Evolutionary conservation across 1,140 invertebrate genomes (phyloP).

Genomic region (Thaumatotibia leucotreta): DNA sequence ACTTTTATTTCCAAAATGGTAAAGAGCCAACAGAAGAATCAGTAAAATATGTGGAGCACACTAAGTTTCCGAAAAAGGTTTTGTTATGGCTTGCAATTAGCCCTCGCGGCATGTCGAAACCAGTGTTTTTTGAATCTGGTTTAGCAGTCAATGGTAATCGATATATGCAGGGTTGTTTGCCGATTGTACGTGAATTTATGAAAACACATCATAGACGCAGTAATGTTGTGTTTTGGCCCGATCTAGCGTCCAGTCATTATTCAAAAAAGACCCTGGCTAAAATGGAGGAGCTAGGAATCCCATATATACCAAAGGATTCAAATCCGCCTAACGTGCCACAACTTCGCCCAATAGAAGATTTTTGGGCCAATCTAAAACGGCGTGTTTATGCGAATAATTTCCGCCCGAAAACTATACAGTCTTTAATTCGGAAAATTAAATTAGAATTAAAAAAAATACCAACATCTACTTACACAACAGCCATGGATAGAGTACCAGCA

Average conservation of each 20-base stretch:
- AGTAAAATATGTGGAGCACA: too few species aligned
- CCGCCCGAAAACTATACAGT: background rate
- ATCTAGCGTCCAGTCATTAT: background rate
- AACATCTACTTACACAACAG: background rate
- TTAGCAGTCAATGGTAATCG: background rate
- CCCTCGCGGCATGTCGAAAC: background rate
- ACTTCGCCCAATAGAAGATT: background rate
- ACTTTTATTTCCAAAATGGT: too few species aligned
- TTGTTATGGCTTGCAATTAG: background rate
- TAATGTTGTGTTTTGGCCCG: too few species aligned
- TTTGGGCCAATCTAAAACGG: background rate
- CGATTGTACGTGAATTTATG: background rate
- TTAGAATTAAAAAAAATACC: background rate
- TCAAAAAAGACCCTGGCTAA: background rate
- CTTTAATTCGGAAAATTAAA: background rate
- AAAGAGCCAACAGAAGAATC: too few species aligned
- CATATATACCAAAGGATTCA: background rate
- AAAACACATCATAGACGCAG: background rate
- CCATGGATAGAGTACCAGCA: background rate
- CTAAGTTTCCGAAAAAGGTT: too few species aligned
- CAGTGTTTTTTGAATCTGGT: background rate
- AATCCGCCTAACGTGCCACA: background rate
- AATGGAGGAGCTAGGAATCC: background rate
- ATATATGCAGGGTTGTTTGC: background rate
- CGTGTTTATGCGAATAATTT: background rate